A percentile compares a stretch with the other conserved stretches of the same genome.
These are phyloP conservation scores for Catocala nupta DNA, from an alignment of 2,888 invertebrate species.

Conservation along the genomic window DNA sequence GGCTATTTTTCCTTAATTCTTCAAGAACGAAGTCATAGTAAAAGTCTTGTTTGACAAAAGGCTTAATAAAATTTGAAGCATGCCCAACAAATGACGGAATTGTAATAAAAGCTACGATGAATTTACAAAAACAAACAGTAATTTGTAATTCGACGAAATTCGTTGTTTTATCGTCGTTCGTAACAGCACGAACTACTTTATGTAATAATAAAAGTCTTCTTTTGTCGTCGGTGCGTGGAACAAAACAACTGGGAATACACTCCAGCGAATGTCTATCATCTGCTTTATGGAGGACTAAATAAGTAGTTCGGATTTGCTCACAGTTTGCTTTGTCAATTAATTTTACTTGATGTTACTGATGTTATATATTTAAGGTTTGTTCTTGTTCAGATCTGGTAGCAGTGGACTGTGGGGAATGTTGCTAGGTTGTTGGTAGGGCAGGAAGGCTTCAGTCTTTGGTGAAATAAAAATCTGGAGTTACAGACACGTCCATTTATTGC, in stretches of 20 bases:
- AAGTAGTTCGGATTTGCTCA: background rate
- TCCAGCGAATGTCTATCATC: conserved; percentile 25
- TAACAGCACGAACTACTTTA: conserved; percentile 26
- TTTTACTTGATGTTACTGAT: too few species aligned
- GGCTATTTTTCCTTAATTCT: too few species aligned
- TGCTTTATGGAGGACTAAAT: conserved; percentile 17
- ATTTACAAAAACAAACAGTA: conserved; percentile 15
- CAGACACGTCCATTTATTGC: too few species aligned
- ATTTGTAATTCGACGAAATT: conserved; percentile 18
- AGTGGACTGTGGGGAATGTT: too few species aligned
- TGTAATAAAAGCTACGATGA: conserved; percentile 3
- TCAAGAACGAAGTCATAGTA: too few species aligned
- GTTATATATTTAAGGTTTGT: too few species aligned
- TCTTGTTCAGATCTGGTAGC: too few species aligned
- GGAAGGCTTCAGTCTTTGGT: too few species aligned
- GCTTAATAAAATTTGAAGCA: background rate
- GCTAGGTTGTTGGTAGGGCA: too few species aligned
- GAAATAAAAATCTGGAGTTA: too few species aligned
- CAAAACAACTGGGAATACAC: conserved; percentile 30
- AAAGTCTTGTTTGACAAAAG: too few species aligned
- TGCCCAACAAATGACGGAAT: background rate
- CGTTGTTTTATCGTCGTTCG: conserved; percentile 18
- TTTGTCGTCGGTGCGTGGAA: conserved; percentile 18
- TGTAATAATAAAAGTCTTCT: conserved; percentile 37
- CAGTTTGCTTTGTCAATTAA: too few species aligned